A percentile compares a stretch with the other conserved stretches of the same genome.
Conservation (phyloP, 1,140 invertebrate genomes). For the Leguminivora glycinivorella region DNA sequence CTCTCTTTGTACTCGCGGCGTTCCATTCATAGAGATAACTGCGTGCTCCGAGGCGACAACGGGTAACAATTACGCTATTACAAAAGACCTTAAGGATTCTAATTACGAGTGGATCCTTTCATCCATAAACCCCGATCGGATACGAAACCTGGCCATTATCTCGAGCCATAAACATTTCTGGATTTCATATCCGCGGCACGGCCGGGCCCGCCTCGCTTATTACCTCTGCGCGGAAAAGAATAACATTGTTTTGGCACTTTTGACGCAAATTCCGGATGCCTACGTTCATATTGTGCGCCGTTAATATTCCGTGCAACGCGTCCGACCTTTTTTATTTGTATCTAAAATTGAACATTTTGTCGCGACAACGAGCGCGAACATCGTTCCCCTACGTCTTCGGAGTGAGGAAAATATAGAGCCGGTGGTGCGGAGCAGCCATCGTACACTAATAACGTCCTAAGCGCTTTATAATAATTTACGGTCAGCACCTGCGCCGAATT, state of each 20-base stretch:
- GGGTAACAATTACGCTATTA: slow-evolving; percentile 68
- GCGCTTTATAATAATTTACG: slow-evolving; percentile 42
- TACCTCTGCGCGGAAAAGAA: slow-evolving; percentile 74
- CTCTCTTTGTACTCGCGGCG: slow-evolving; percentile 56
- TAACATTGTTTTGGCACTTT: slow-evolving; percentile 76
- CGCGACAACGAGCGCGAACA: slow-evolving; percentile 68
- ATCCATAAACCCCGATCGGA: slow-evolving; percentile 62
- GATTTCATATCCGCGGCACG: slow-evolving; percentile 74
- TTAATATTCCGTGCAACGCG: slow-evolving; percentile 76
- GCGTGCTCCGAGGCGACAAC: slow-evolving; percentile 54
- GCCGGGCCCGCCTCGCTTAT: slow-evolving; percentile 65
- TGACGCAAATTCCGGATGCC: slow-evolving; percentile 75
- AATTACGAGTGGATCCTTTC: slow-evolving; percentile 61
- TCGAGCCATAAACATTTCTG: slow-evolving; percentile 71
- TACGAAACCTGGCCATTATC: slow-evolving; percentile 62
- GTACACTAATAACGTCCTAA: slow-evolving; percentile 55
- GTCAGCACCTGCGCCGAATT: slow-evolving; percentile 43
- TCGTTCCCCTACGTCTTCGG: slow-evolving; percentile 57
- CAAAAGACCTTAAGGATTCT: slow-evolving; percentile 65
- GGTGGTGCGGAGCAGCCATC: slow-evolving; percentile 47
- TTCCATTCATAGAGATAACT: slow-evolving; percentile 60
- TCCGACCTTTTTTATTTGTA: slow-evolving; percentile 79
- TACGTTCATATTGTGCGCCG: slow-evolving; percentile 77
- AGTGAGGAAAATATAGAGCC: slow-evolving; percentile 71
- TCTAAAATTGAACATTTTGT: slow-evolving; percentile 79